Percentiles rank a stretch among this genome's conserved stretches.
phyloP scores from a whole-genome alignment of 2,888 invertebrate species.

The Chironomus tentans region DNA sequence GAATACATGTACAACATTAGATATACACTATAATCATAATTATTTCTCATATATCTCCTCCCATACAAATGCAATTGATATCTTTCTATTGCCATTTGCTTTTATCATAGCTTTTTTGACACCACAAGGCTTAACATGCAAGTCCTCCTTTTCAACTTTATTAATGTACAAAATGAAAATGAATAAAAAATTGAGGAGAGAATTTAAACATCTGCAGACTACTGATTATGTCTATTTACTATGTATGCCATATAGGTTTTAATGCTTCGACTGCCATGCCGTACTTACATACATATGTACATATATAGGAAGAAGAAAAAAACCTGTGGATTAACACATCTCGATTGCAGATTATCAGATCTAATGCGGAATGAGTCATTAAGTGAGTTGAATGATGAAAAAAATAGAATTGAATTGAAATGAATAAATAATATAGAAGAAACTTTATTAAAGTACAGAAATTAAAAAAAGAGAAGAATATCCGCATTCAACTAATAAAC shows the following conservation, averaged over 20 bases:
- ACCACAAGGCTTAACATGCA: background rate
- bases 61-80: slow-evolving; percentile 4
- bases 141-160: background rate
- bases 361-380: slow-evolving; percentile 13
- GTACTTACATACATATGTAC: background rate
- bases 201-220: slow-evolving; percentile 19
- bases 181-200: background rate
- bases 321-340: slow-evolving; percentile 27
- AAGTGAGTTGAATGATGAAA: background rate
- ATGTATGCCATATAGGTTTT: background rate
- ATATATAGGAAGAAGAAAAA: background rate
- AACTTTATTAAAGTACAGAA: slow-evolving; percentile 7
- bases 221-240: slow-evolving; percentile 16
- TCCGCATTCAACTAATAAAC: slow-evolving; percentile 23
- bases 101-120: background rate
- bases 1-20: too few relatives aligned
- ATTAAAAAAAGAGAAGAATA: slow-evolving; percentile 9
- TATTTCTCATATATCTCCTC: slow-evolving; percentile 20
- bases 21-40: slow-evolving; percentile 5
- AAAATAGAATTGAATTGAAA: background rate
- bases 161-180: slow-evolving; percentile 13
- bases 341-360: slow-evolving; percentile 27
- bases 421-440: background rate
- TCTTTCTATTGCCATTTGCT: background rate
- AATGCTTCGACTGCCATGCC: background rate